Base-by-base conservation (phyloP, 2,888 invertebrate genomes). In the Apodemia mormo region DNA sequence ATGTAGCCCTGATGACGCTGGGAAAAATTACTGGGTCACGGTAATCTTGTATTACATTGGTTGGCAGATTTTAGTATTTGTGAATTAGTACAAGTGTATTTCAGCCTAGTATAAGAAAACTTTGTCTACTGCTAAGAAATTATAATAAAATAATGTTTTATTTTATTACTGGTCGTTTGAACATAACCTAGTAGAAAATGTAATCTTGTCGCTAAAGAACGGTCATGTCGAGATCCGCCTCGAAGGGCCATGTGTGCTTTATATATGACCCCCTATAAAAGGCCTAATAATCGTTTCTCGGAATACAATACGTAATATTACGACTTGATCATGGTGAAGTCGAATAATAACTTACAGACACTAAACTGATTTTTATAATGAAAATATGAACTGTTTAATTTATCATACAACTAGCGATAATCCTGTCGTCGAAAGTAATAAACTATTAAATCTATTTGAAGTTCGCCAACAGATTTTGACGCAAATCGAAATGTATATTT, bases 151-250 rank as follows among this genome's bases (percentile, higher is more conserved):
- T 8, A 40, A 40, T 40, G 8, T 40, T 40, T 49, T 49, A 49
- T 49, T 49, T 14, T 49, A 49, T 49, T 49, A 14, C 14, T 49
- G 49, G 49, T 49, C 49, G 49, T 49, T 49, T 49, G 49, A 14
- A 14, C 49, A 49, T 14, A 49, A 49, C 49, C 49, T 49, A 49
- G 14, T 12, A 5, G 40, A 5, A 49, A 49, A 49, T 49, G 49
- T 49, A 49, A 49, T 49, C 49, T 49, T 49, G 49, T 49, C 49
- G 49, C 49, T 49, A 49, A 49, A 49, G 49, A 49, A 49, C 49
- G 49, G 49, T 49, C 49, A 14, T 49, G 49, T 49, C 6, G 49
- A 45, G 49, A 49, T 49, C 14, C 12, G 49, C 12, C 5, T 49
- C 49, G 49, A 49, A 49, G 49, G 49, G 49, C 49, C 49, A 49